phyloP scores from a whole-genome alignment of 2,888 invertebrate genomes.

The Empis livida region DNA sequence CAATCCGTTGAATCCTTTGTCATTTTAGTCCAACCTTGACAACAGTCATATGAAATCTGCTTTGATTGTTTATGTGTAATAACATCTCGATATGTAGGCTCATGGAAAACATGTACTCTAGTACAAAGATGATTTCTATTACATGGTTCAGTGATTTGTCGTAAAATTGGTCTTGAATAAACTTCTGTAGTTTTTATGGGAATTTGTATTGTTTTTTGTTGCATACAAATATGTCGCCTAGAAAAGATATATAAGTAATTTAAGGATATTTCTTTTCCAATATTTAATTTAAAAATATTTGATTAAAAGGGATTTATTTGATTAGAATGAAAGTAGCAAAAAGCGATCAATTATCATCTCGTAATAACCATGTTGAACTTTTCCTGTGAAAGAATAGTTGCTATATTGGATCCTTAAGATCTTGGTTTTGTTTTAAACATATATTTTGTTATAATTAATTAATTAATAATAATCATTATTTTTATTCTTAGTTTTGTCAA shows the following conservation, averaged over 20 bases:
- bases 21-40: conserved; percentile 48
- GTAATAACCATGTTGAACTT: not conserved
- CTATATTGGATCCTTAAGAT: too few relatives aligned
- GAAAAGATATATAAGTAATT: too few relatives aligned
- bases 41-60: conserved; percentile 41
- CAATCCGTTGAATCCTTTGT: conserved; percentile 44
- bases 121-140: conserved; percentile 40
- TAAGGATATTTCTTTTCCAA: too few relatives aligned
- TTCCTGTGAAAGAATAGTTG: too few relatives aligned
- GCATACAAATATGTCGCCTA: conserved; percentile 43
- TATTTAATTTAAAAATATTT: too few relatives aligned
- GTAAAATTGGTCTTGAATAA: conserved; percentile 41
- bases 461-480: too few relatives aligned
- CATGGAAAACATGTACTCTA: conserved; percentile 42
- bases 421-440: too few relatives aligned
- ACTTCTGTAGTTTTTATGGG: conserved; percentile 41
- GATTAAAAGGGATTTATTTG: too few relatives aligned
- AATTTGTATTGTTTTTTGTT: conserved; percentile 37
- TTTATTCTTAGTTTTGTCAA: not conserved
- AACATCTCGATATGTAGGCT: conserved; percentile 40
- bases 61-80: conserved; percentile 36
- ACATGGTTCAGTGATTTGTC: conserved; percentile 40
- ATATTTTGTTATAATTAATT: too few relatives aligned
- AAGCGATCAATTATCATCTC: not conserved
- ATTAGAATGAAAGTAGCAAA: too few relatives aligned